Evolutionary conservation across 2,113 vertebrate species (phyloP).

Genomic region (Poeciliopsis retropinna): DNA sequence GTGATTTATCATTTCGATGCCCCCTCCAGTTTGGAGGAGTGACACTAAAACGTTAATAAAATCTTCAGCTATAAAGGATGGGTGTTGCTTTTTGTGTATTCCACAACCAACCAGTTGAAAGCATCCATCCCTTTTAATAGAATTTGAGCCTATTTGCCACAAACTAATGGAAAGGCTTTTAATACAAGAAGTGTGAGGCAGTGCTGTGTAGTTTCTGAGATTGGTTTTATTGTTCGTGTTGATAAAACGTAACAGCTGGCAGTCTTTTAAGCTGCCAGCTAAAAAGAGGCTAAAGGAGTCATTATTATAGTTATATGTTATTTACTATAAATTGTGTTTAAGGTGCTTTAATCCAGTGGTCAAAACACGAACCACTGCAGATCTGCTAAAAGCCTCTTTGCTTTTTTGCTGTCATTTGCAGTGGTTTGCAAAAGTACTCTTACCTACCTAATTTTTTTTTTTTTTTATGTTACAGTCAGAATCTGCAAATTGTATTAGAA

Average conservation of each 20-base stretch:
- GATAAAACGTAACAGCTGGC: not conserved
- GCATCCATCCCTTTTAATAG: not conserved
- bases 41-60: slow-evolving; percentile 20
- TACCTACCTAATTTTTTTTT: not conserved
- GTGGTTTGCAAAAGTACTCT: not conserved
- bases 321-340: not conserved
- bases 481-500: too few relatives aligned
- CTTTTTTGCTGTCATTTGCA: not conserved
- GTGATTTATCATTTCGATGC: slow-evolving; percentile 16
- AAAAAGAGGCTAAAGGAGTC: not conserved
- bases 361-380: not conserved
- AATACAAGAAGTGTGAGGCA: not conserved
- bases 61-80: slow-evolving; percentile 5
- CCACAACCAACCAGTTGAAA: not conserved
- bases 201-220: not conserved
- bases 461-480: not conserved
- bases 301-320: not conserved
- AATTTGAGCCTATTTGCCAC: not conserved
- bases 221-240: not conserved
- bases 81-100: not conserved
- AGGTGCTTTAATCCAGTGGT: not conserved
- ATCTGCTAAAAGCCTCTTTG: not conserved
- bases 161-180: not conserved
- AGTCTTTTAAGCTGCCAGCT: not conserved
- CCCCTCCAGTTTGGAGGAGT: not conserved